A percentile compares a stretch with the other conserved stretches of the same genome.
Conservation (phyloP, 2,888 invertebrate genomes). For the Ptychoptera contaminata region DNA sequence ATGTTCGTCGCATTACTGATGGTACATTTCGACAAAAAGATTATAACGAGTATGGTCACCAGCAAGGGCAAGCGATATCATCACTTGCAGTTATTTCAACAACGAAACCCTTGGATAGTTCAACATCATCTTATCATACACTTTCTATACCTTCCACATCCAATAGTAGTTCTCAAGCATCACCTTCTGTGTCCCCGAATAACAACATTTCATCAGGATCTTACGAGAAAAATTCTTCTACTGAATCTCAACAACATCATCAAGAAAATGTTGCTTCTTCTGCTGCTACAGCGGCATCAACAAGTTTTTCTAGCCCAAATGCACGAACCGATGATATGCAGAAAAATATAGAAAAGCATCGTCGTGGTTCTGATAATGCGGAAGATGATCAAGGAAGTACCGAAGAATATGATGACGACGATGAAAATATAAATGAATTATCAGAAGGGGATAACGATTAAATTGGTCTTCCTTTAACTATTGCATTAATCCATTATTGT, state of each 20-base stretch:
- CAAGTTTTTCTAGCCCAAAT: neutral
- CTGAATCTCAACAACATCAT: neutral
- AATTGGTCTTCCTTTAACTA: neutral
- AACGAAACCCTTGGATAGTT: neutral
- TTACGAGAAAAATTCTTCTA: neutral
- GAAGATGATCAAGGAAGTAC: conserved; percentile 8
- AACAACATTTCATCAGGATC: neutral
- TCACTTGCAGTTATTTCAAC: neutral
- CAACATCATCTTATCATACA: no score
- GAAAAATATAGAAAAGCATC: neutral
- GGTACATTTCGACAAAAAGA: conserved; percentile 9
- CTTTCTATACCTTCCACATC: neutral
- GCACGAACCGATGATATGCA: conserved; percentile 1
- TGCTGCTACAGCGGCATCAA: neutral
- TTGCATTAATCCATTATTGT: no score
- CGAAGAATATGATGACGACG: neutral
- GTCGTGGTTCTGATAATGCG: conserved; percentile 7
- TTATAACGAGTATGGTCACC: neutral
- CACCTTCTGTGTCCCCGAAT: neutral
- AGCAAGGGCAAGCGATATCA: neutral
- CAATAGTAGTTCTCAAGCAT: neutral
- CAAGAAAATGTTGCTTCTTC: neutral
- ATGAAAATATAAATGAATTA: neutral
- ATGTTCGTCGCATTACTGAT: conserved; percentile 9
- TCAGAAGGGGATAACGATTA: conserved; percentile 4